Base-by-base conservation (phyloP, 1,140 invertebrate species). In the Belonocnema kinseyi region DNA sequence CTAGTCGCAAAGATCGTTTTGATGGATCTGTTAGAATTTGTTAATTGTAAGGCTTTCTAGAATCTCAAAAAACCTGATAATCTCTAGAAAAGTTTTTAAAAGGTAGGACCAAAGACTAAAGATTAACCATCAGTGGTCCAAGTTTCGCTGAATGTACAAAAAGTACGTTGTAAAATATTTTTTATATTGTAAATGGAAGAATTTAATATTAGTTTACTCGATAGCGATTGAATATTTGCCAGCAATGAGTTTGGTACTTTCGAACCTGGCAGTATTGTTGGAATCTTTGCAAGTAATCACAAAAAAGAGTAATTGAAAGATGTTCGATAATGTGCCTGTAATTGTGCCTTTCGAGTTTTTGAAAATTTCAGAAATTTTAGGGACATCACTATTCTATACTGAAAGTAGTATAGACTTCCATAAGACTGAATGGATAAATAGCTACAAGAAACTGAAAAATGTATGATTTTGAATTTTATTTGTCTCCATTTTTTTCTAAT, bases 391-490 rank as follows among this genome's bases (percentile, higher is more conserved):
- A 0, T 61, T 66, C 61, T 66, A 21, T 66, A 40, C 61, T 40
- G 26, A 66, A 40, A 40, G n/a, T 16, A 66, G 61, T 80, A 56
- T 80, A 78, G 81, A 80, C 84, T 80, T 78, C 77, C 76, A 85
- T 82, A 88, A 89, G 88, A 88, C 87, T 89, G 87, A 89, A 79
- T 77, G 84, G 84, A 83, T 81, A 21, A 77, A 83, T 73, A 80
- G 40, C 52, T 75, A 79, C 52, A 52, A 76, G 70, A 76, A 50
- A 61, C 53, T 73, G 50, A 61, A 72, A n/a, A 56, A 13, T 73
- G 33, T 74, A 11, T 46, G 33, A 19, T 70, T 79, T 72, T 40
- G 54, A 66, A 66, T 66, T 10, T 26, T 14, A 61, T 33, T 26
- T 46, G 16, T 12, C 33, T 16, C 2, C 40, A 46, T 66, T 66